Conservation (phyloP, 2,113 vertebrate genomes). For the Pedionomus torquatus region DNA sequence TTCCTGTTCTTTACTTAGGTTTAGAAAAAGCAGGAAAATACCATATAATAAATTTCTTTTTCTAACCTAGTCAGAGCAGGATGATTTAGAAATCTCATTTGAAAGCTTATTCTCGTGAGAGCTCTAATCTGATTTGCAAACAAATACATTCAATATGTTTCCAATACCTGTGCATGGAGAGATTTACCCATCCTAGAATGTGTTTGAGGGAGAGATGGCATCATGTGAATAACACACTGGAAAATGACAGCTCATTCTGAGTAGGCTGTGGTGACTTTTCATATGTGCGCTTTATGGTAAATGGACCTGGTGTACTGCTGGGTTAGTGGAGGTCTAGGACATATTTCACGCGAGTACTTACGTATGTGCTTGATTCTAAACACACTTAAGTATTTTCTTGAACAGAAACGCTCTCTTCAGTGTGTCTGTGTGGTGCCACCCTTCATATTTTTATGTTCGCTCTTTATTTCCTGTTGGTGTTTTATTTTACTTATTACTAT, state of each 20-base stretch:
- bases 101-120: background rate
- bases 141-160: background rate
- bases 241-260: conserved; percentile 5
- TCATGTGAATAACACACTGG: background rate
- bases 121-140: background rate
- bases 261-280: background rate
- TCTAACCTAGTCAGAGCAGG: background rate
- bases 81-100: background rate
- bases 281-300: conserved; percentile 33
- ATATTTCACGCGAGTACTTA: conserved; percentile 51
- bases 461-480: conserved; percentile 54
- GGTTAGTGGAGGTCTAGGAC: conserved; percentile 32
- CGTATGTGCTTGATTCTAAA: conserved; percentile 61
- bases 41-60: background rate
- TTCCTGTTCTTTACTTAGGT: background rate
- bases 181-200: background rate
- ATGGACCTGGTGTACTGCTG: conserved; percentile 17
- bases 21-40: background rate
- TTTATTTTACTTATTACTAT: conserved; percentile 31
- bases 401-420: conserved; percentile 58
- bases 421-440: conserved; percentile 47
- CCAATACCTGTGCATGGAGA: background rate
- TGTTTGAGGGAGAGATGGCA: background rate
- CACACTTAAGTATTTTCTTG: conserved; percentile 1
- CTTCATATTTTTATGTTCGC: conserved; percentile 56